These are phyloP conservation scores for Elaeidobius kamerunicus DNA, from an alignment of 2,888 invertebrate species.

Conservation along the genomic window DNA sequence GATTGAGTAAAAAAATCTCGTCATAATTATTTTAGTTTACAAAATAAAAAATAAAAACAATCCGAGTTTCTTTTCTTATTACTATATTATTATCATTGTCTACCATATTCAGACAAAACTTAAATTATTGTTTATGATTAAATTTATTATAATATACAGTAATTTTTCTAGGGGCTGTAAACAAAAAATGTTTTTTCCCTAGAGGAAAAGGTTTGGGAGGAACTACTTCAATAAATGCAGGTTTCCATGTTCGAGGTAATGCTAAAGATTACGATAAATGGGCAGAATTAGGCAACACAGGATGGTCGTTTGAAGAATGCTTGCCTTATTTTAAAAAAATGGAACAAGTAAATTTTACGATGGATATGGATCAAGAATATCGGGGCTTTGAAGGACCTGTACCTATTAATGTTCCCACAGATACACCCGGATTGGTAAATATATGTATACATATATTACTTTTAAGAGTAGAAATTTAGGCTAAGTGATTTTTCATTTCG, in stretches of 20 bases:
- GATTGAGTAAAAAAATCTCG: too few relatives aligned
- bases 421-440: slow-evolving; percentile 8
- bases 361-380: slow-evolving; percentile 51
- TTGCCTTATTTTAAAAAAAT: slow-evolving; percentile 69
- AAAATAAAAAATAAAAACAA: too few relatives aligned
- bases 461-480: too few relatives aligned
- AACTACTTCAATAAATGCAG: slow-evolving; percentile 7
- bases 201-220: slow-evolving; percentile 25
- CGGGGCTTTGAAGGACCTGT: slow-evolving; percentile 57
- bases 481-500: too few relatives aligned
- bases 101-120: too few relatives aligned
- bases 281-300: slow-evolving; percentile 59
- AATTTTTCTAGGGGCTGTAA: background rate
- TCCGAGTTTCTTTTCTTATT: too few relatives aligned
- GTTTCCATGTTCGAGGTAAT: slow-evolving; percentile 15
- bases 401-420: background rate
- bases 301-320: slow-evolving; percentile 62
- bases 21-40: too few relatives aligned
- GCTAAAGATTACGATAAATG: slow-evolving; percentile 60
- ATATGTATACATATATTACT: too few relatives aligned
- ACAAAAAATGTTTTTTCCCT: slow-evolving; percentile 7
- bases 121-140: too few relatives aligned
- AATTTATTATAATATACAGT: too few relatives aligned
- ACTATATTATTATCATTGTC: too few relatives aligned
- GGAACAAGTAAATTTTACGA: slow-evolving; percentile 59